These are phyloP conservation scores for Hemicordylus capensis DNA, from an alignment of 2,113 vertebrate species.

Conservation along the genomic window DNA sequence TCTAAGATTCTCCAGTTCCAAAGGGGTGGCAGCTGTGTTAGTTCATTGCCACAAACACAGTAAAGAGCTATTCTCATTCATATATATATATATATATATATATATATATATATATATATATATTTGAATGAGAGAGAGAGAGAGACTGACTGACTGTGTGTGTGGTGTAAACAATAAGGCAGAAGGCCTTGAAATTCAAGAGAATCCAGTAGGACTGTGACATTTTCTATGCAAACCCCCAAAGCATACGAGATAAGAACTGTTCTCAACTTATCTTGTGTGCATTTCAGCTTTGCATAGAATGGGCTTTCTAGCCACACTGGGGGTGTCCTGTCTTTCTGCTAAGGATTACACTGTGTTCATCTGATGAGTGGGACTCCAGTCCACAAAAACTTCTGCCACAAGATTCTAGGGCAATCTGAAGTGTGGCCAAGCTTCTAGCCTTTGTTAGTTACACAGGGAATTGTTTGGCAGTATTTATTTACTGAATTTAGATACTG, in stretches of 20 bases:
- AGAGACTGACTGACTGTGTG: too few relatives aligned
- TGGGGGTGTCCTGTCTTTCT: not conserved
- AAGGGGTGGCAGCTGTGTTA: not conserved
- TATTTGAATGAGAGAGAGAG: too few relatives aligned
- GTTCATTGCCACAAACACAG: not conserved
- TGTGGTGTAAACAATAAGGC: not conserved
- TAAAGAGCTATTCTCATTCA: too few relatives aligned
- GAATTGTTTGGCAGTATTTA: not conserved
- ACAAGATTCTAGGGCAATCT: too few relatives aligned
- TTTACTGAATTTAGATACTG: too few relatives aligned
- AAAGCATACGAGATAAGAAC: not conserved
- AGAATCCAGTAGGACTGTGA: not conserved
- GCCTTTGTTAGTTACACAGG: not conserved
- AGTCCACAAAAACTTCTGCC: not conserved
- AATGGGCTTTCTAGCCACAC: not conserved
- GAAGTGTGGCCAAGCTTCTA: not conserved
- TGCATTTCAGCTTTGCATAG: not conserved
- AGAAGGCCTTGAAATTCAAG: not conserved
- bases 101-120: too few relatives aligned
- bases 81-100: too few relatives aligned
- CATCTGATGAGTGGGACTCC: not conserved
- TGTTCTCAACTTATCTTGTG: not conserved
- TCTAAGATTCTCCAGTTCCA: not conserved
- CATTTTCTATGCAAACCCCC: constrained; percentile 2
- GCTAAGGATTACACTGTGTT: too few relatives aligned